Base-by-base conservation (phyloP, 2,113 vertebrate species). In the Pelecanus crispus region DNA sequence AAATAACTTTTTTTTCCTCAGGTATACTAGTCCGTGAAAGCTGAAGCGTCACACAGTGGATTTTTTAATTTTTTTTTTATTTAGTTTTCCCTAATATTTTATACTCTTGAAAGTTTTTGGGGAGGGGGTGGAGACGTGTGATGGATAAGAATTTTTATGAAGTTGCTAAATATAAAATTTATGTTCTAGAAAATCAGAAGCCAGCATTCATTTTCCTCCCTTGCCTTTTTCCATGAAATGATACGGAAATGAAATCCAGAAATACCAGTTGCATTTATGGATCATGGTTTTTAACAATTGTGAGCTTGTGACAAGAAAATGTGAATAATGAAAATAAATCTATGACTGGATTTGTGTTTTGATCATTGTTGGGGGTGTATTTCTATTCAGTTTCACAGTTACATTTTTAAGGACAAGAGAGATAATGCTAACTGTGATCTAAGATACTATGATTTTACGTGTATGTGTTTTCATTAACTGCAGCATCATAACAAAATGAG, bases 61-160 rank as follows among this genome's bases (percentile, higher is more conserved):
- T 31, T n/a, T 25, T 19, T 26, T 15, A 15, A 38, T 14, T 10
- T 5, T 62, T 80, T 65, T 40, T n/a, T n/a, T n/a, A n/a, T 13
- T 77, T 65, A 3, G 0, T 36, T 83, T 77, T 80, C 10, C 5
- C 2, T 72, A 34, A 10, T 81, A 40, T 50, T 71, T 16, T 58
- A 52, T 58, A 13, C 2, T 11, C 7, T 34, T 84, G 32, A 50
- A 81, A 55, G 4, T 22, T 91, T 80, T 38, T 0, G 11, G 12
- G 7, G 6, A 11, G 10, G 3, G 5, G 1, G 0, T 4, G 6
- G 9, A 8, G 10, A 36, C 4, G 20, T 29, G 0, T 62, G 73
- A 25, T 11, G 5, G 17, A 53, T 29, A 29, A 67, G 10, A 5
- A 47, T 32, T 81, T 84, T 50, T 50, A 34, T 61, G 52, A 84